Evolutionary conservation across 1,140 invertebrate species (phyloP).

Genomic region (Zaprionus lachaisei): DNA sequence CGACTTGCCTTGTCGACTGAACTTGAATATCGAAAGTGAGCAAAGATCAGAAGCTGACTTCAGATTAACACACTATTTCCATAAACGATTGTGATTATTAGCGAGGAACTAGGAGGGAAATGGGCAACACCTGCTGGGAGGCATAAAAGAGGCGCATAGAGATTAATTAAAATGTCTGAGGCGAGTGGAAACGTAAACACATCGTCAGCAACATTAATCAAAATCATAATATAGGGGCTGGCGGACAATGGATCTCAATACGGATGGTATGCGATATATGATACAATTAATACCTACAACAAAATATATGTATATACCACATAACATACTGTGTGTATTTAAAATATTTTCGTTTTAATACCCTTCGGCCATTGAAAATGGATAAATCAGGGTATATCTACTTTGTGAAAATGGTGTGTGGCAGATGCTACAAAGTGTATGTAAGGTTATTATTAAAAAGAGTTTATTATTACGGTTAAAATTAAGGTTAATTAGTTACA

Average conservation of each 20-base stretch:
- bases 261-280: slow-evolving; percentile 2
- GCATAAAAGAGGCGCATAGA: slow-evolving; percentile 15
- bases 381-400: no score
- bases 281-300: slow-evolving; percentile 32
- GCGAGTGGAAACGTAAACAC: slow-evolving; percentile 6
- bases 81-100: slow-evolving; percentile 2
- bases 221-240: slow-evolving; percentile 25
- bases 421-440: no score
- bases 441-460: no score
- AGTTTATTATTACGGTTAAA: no score
- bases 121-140: slow-evolving; percentile 38
- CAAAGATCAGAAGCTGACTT: slow-evolving; percentile 25
- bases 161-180: slow-evolving; percentile 42
- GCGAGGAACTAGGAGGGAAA: background rate
- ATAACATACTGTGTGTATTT: background rate
- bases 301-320: background rate
- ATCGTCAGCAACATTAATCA: slow-evolving; percentile 42
- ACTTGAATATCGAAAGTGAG: slow-evolving; percentile 50
- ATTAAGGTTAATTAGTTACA: no score
- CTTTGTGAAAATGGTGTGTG: no score
- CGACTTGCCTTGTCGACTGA: slow-evolving; percentile 42
- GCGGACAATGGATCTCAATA: background rate
- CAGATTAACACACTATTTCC: slow-evolving; percentile 25
- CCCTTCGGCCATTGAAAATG: no score
- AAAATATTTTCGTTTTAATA: slow-evolving; percentile 30